Conservation (phyloP, 2,888 invertebrate genomes). For the Ophion obscuratus region DNA sequence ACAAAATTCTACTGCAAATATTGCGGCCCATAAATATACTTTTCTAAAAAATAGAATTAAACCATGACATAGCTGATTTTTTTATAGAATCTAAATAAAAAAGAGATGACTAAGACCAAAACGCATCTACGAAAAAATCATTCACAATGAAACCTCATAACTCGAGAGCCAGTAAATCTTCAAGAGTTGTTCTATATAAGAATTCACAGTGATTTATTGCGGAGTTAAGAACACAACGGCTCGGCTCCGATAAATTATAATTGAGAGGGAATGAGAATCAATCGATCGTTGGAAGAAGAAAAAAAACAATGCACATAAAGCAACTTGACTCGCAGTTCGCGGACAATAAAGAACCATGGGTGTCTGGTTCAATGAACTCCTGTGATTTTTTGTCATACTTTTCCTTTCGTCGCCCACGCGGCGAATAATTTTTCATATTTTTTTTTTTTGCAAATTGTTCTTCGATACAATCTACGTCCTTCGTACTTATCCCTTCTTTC, state of each 20-base stretch:
- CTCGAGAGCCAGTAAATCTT: not conserved
- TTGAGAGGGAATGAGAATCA: constrained; percentile 14
- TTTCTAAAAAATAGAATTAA: too few relatives aligned
- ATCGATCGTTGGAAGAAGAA: constrained; percentile 38
- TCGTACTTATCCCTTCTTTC: constrained; percentile 33
- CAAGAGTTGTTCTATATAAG: constrained; percentile 28
- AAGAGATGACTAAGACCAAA: not conserved
- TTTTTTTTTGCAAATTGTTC: constrained; percentile 2
- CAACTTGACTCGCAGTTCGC: constrained; percentile 3
- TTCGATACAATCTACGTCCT: constrained; percentile 39
- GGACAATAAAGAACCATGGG: constrained; percentile 17
- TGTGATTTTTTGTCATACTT: constrained; percentile 32
- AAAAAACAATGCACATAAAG: not conserved
- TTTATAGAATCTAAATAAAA: too few relatives aligned
- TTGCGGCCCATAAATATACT: too few relatives aligned
- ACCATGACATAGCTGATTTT: too few relatives aligned
- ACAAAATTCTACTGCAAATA: too few relatives aligned
- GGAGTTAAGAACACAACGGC: constrained; percentile 19
- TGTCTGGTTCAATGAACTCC: constrained; percentile 44
- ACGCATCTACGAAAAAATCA: not conserved
- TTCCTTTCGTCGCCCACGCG: constrained; percentile 31
- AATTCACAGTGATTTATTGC: constrained; percentile 48
- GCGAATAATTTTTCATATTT: constrained; percentile 19
- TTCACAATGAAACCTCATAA: not conserved
- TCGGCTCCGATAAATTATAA: constrained; percentile 34